Base-by-base conservation (phyloP, 2,888 invertebrate species). In the Caenorhabditis zanzibari region DNA sequence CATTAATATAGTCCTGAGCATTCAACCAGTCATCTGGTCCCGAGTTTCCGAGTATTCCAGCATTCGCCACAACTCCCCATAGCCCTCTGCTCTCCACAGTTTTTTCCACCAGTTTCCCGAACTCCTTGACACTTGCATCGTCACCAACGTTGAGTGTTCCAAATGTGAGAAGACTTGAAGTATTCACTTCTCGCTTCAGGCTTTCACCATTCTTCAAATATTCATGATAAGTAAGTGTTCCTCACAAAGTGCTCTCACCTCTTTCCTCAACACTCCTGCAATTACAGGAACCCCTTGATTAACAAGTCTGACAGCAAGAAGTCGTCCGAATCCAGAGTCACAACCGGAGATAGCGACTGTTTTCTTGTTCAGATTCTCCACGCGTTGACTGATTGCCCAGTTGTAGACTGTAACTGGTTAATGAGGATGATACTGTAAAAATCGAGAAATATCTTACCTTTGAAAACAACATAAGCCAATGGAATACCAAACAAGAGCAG, bases 1-100 rank as follows among this genome's bases (percentile, higher is more conserved):
- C 90, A 47, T 86, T 81, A 14, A 85, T 88, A 85, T 92, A 93
- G 75, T 93, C 92, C 12, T 91, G 89, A 6, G 89, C 81, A 0
- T 85, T 82, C 5, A 92, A 86, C 92, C 92, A 93, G 82, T 93
- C 93, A 47, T 90, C 88, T 0, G 90, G 90, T 9, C 91, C 91
- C 9, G 90, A 85, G 32, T 87, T 84, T 58, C 90, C 89, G 3
- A 88, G 81, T 41, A 90, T 87, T 59, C 91, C 91, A 14, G 91
- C 91, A 75, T 91, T 91, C 63, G 90, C 89, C 14, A 91, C 90
- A n/a, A 91, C 69, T 63, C 88, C 90, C 86, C 90, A 86, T 1
- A 91, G 44, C 14, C 85, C 81, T 24, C 59, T 22, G 19, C 44
- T 49, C 12, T 79, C 79, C 0, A 86, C 81, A 16, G 66, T 82